Conservation (phyloP, 2,888 invertebrate genomes). For the Lathronympha strigana region DNA sequence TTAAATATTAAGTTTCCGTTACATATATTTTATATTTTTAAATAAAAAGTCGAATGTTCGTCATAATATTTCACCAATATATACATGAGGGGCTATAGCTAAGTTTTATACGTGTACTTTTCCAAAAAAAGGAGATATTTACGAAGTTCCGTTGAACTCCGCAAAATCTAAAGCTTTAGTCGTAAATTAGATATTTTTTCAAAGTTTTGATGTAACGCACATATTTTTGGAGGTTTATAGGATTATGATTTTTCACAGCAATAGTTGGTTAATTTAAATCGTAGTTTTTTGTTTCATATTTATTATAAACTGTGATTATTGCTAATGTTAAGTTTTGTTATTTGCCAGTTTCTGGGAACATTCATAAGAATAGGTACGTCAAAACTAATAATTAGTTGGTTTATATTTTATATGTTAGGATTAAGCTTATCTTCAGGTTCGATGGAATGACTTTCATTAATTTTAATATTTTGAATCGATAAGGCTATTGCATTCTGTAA, state of each 20-base stretch:
- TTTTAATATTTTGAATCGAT: slow-evolving; percentile 3
- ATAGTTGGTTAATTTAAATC: slow-evolving; percentile 6
- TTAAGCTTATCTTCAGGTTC: not conserved
- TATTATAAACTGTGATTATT: slow-evolving; percentile 18
- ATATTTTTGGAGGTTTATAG: slow-evolving; percentile 36
- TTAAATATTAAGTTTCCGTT: no score
- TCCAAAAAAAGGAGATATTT: slow-evolving; percentile 2
- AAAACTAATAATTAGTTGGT: slow-evolving; percentile 14
- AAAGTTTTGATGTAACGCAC: slow-evolving; percentile 29
- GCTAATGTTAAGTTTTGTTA: slow-evolving; percentile 29
- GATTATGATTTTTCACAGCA: slow-evolving; percentile 1
- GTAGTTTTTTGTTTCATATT: slow-evolving; percentile 11
- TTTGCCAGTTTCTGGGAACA: slow-evolving; percentile 37
- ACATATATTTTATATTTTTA: no score
- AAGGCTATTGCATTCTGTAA: not conserved
- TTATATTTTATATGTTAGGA: slow-evolving; percentile 11
- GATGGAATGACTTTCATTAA: not conserved
- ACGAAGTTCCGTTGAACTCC: slow-evolving; percentile 9
- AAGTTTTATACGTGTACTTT: not conserved
- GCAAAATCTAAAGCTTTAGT: slow-evolving; percentile 18
- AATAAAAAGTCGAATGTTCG: no score
- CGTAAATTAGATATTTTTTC: slow-evolving; percentile 26
- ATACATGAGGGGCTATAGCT: no score
- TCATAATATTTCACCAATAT: no score
- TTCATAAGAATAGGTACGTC: not conserved